A percentile compares a stretch with the other conserved stretches of the same genome.
Evolutionary conservation across 2,113 vertebrate genomes (phyloP).

Genomic region (Chionomys nivalis): DNA sequence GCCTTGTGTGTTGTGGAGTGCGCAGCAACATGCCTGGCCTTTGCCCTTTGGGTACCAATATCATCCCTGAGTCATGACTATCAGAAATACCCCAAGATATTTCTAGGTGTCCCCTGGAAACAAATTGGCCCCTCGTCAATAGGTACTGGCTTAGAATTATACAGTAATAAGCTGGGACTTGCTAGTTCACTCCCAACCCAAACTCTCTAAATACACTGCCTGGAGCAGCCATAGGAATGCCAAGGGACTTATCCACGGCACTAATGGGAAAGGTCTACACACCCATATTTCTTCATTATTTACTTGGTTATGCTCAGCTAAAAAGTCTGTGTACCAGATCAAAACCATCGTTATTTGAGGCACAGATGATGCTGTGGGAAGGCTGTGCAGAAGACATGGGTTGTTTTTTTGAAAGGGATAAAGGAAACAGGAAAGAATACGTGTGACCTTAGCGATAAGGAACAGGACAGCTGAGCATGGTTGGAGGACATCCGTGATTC

Average conservation of each 20-base stretch:
- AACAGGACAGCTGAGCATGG: not conserved
- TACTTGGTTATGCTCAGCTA: not conserved
- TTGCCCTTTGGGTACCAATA: not conserved
- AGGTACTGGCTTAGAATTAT: not conserved
- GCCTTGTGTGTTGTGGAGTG: not conserved
- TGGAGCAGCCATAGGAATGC: not conserved
- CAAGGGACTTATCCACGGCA: not conserved
- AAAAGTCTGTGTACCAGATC: not conserved
- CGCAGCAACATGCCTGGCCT: not conserved
- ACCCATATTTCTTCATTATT: not conserved
- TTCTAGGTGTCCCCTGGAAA: not conserved
- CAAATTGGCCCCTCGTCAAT: not conserved
- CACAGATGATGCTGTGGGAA: not conserved
- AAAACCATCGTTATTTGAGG: not conserved
- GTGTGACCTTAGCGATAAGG: not conserved
- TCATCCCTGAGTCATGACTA: not conserved
- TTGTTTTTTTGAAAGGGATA: not conserved
- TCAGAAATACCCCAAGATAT: conserved; percentile 1
- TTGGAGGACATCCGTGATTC: not conserved
- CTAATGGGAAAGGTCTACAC: not conserved
- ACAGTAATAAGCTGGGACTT: not conserved
- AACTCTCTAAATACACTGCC: not conserved
- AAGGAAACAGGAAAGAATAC: conserved; percentile 1
- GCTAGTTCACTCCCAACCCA: not conserved
- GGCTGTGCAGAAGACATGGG: not conserved